phyloP scores from a whole-genome alignment of 2,113 vertebrate genomes.

The Sula dactylatra region DNA sequence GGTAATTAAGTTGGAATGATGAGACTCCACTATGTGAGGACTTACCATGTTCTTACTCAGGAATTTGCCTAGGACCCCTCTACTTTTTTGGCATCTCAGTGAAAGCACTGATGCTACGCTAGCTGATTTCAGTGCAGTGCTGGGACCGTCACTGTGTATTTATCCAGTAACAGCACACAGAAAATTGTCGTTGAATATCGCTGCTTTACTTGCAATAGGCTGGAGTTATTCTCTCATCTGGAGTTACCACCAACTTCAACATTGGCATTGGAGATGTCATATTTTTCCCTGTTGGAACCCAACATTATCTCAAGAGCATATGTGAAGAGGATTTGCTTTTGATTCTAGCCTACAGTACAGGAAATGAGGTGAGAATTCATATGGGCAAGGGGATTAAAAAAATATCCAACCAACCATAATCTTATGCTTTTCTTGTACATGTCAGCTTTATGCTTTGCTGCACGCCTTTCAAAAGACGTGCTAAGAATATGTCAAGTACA shows the following conservation, averaged over 20 bases:
- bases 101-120: neutral
- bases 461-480: neutral
- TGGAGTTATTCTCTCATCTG: constrained; percentile 48
- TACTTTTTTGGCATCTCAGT: neutral
- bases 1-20: neutral
- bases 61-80: no score
- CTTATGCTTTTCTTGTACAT: neutral
- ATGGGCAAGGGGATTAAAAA: neutral
- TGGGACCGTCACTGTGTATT: neutral
- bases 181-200: neutral
- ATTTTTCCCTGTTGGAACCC: constrained; percentile 70
- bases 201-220: neutral
- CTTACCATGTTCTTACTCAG: neutral
- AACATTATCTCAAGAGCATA: constrained; percentile 70
- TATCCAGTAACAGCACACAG: neutral
- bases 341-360: constrained; percentile 70
- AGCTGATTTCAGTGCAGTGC: no score
- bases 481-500: neutral
- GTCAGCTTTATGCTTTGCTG: neutral
- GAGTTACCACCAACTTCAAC: constrained; percentile 35
- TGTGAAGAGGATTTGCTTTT: constrained; percentile 69
- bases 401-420: no score
- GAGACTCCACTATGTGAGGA: neutral
- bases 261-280: constrained; percentile 68
- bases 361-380: constrained; percentile 55